Evolutionary conservation across 1,140 invertebrate genomes (phyloP), one percentile per base, ranked within the genome.

Genomic region (Pemphigus obesinymphae): DNA sequence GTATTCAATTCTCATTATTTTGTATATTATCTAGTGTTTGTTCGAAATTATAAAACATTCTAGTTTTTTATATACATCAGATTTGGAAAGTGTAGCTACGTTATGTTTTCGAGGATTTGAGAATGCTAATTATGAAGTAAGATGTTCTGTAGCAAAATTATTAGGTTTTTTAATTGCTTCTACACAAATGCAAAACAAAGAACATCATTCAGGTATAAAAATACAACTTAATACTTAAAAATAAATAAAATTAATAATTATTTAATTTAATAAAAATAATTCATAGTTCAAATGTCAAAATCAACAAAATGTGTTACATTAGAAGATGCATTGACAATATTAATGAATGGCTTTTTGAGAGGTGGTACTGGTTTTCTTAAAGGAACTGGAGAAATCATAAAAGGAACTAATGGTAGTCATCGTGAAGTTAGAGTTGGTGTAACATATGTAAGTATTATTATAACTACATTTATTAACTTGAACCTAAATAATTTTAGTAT

Each of bases 351-450:
- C 50, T 99, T 99, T 89, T 87, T 99, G 3, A 89, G 95, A 84
- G 97, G 97, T 2, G 97, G 97, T 26, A 94, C 94, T 26, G 96
- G 97, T 17, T 98, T 99, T 87, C 88, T 99, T 5, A 99, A 98
- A 88, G 95, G 95, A 20, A 94, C 94, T 68, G 94, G 94, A 8
- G 97, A 98, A 88, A 98, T 98, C 85, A 98, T 98, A 83, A 98
- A 98, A 88, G 97, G 97, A 4, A 94, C 92, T 84, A 95, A 94
- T 0, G 92, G 93, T 15, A 94, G 98, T 0, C 97, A 96, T 87
- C 89, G 96, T 83, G 98, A 99, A 90, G 95, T 99, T 68, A 89
- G 98, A 85, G 96, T 99, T 83, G 97, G 97, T 72, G 94, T 97
- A 0, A 96, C 95, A 40, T 93, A 97, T 89, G 94, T 94, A 88